Evolutionary conservation across 2,888 invertebrate genomes (phyloP), one percentile per base, ranked within the genome.

Genomic region (Patella depressa): DNA sequence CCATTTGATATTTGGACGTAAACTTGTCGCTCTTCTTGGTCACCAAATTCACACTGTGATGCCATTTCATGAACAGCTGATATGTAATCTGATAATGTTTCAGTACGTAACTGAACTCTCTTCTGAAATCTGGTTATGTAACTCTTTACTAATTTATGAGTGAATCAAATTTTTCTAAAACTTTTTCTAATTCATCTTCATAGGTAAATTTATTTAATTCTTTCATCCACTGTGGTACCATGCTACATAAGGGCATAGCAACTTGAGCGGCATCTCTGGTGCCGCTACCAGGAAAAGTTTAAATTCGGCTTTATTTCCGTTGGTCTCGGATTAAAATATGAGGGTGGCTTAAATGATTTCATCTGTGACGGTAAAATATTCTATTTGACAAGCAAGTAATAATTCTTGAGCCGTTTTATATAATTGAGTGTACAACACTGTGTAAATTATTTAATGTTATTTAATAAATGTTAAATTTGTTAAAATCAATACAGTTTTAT

Each of bases 201-300:
- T n/a, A 59, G 17, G 59, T 59, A 59, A 59, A 59, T 59, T 59
- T 59, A 59, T 59, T 19, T 7, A n/a, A 59, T 59, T n/a, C 19
- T 59, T 59, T 59, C 59, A 59, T 59, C 14, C 59, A 59, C 17
- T 59, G 59, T 59, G 59, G 59, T n/a, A 4, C 59, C 59, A 59
- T 59, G 59, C 59, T 59, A 59, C 59, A 59, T 59, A 59, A 59
- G 19, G 11, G 59, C 59, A 59, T 59, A n/a, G 59, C 59, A 59
- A 59, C 59, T 59, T 59, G 17, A 59, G n/a, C 59, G 11, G 59
- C 11, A 1, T n/a, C 59, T 59, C 11, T 14, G 11, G 12, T 59
- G 59, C 59, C 17, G 59, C 14, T 59, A 59, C 59, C 59, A 59
- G 19, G 59, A n/a, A 59, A 59, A 59, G 11, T 59, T 59, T 3